Percentiles rank a stretch among this genome's conserved stretches.
These are phyloP conservation scores for Corythornis cristatus DNA, from an alignment of 2,113 vertebrate genomes.

Conservation along the genomic window DNA sequence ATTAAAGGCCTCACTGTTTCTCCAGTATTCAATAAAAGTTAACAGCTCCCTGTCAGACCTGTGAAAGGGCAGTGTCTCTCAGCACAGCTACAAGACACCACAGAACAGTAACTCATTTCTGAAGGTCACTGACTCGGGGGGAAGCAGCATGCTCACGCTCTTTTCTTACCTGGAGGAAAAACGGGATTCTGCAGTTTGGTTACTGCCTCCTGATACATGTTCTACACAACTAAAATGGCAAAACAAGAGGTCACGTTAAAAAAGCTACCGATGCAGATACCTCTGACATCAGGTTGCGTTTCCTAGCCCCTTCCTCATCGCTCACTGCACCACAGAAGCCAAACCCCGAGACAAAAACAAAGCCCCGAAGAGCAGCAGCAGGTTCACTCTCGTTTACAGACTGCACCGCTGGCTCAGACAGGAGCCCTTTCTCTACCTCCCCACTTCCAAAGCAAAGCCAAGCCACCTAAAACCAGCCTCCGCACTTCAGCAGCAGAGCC, in stretches of 20 bases:
- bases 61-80: neutral
- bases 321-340: neutral
- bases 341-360: neutral
- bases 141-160: neutral
- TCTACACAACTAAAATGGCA: constrained; percentile 4
- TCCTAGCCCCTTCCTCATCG: constrained; percentile 9
- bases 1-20: neutral
- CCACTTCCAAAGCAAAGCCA: constrained; percentile 44
- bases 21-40: neutral
- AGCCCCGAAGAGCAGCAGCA: neutral
- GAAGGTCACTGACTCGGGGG: constrained; percentile 57
- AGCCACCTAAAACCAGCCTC: neutral
- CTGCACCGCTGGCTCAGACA: constrained; percentile 42
- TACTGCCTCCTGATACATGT: neutral
- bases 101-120: constrained; percentile 45
- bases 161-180: neutral
- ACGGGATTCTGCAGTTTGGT: constrained; percentile 58
- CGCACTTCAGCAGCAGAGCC: neutral
- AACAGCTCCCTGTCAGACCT: neutral
- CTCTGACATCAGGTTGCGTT: neutral
- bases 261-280: constrained; percentile 16
- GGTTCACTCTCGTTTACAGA: neutral
- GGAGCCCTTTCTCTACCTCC: constrained; percentile 33
- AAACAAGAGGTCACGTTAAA: neutral
- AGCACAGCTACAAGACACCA: neutral